Percentiles rank a stretch among this genome's conserved stretches.
phyloP scores from a whole-genome alignment of 2,888 invertebrate genomes.

The Thecophora atra region DNA sequence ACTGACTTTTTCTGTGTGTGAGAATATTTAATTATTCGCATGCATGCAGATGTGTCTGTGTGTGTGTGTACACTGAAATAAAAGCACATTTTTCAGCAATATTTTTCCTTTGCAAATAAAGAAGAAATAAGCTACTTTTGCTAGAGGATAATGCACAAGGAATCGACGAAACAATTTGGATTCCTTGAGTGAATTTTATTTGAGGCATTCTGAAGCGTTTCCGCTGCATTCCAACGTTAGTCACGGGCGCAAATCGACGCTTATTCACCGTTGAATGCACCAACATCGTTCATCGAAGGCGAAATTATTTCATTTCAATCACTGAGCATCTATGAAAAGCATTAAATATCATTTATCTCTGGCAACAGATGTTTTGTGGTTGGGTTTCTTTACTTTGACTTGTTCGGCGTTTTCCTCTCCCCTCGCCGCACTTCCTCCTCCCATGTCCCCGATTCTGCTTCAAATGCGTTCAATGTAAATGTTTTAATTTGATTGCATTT shows the following conservation, averaged over 20 bases:
- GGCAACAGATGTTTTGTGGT: conserved; percentile 22
- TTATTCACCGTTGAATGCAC: conserved; percentile 23
- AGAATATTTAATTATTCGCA: neutral
- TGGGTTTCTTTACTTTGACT: too few relatives aligned
- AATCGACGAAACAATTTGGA: too few relatives aligned
- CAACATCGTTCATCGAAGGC: conserved; percentile 36
- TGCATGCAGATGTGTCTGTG: neutral
- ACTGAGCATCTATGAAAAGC: conserved; percentile 38
- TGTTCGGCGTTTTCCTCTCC: neutral
- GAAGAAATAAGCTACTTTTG: too few relatives aligned
- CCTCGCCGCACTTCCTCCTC: neutral
- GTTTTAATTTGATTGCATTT: conserved; percentile 30
- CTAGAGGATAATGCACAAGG: too few relatives aligned
- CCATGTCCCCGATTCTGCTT: neutral
- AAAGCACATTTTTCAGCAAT: too few relatives aligned
- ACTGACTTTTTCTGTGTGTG: neutral
- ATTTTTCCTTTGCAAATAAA: too few relatives aligned
- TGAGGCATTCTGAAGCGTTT: too few relatives aligned
- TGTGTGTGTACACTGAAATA: neutral
- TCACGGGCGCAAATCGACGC: neutral
- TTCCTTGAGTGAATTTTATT: too few relatives aligned
- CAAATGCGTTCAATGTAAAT: conserved; percentile 25
- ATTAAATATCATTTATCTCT: conserved; percentile 41
- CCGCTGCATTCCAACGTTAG: too few relatives aligned
- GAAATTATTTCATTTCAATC: conserved; percentile 42